Base-by-base conservation (phyloP, 2,888 invertebrate genomes). In the Xestia xanthographa region DNA sequence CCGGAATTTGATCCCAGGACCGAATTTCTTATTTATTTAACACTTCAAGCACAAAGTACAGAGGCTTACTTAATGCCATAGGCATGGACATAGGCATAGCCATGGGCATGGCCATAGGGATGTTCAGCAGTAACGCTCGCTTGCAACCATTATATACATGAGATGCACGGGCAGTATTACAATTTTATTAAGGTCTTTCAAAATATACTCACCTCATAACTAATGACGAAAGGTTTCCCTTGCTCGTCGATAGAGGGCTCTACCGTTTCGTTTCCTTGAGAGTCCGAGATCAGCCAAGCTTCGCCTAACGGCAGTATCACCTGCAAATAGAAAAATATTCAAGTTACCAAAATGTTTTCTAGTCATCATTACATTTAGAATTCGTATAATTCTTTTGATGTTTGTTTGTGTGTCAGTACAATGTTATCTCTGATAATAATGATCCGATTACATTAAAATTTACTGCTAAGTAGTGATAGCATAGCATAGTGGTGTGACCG, bases 161-260 rank as follows among this genome's bases (percentile, higher is more conserved):
- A 12, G n/a, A 53, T 11, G 50, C 4, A 50, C n/a, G 50, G n/a
- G 5, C n/a, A 8, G 17, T 34, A 60, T 20, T 9, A 60, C 29
- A 62, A 38, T 62, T 38, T n/a, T n/a, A n/a, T n/a, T 5, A 60
- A 34, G 34, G 1, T 29, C 1, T 68, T n/a, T 5, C 26, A 67
- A 22, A 17, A 72, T 9, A 14, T 6, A 41, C 85, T 90, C 79
- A 95, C 96, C 94, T 96, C 96, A 82, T 95, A 96, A 66, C 93
- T 95, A 45, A 95, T 94, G 2, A 96, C 88, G 77, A 92, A 95
- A 0, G 95, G 96, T 66, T 92, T 94, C 29, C 95, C 95, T 60
- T 93, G 88, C 1, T 94, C 94, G 73, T 95, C 95, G 0, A 95
- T 69, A 9, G 95, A 93, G 0, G 95, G 93, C 80, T 94, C 93